A percentile compares a stretch with the other conserved stretches of the same genome.
These are phyloP conservation scores for Atrichornis clamosus DNA, from an alignment of 2,113 vertebrate genomes.

Conservation along the genomic window DNA sequence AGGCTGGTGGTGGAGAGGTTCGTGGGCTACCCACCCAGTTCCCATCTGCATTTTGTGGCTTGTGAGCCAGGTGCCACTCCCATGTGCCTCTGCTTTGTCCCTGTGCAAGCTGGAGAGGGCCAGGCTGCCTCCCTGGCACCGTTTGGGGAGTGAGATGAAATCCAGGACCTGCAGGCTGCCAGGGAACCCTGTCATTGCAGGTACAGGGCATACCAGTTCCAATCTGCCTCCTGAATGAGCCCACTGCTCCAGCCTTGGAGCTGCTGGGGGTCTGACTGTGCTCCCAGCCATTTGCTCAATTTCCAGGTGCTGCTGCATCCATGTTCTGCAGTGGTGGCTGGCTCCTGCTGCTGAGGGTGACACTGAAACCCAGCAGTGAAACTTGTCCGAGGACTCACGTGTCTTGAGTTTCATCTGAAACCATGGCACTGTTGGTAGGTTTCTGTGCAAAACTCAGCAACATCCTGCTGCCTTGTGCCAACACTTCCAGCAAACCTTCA, in stretches of 20 bases:
- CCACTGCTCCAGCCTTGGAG: not conserved
- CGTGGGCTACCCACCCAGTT: rapidly evolving
- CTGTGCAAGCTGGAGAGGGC: not conserved
- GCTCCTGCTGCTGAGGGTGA: not conserved
- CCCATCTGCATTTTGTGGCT: not conserved
- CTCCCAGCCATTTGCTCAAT: not conserved
- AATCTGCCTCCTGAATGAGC: not conserved
- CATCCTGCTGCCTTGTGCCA: not conserved
- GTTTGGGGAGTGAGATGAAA: not conserved
- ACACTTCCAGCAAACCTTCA: not conserved
- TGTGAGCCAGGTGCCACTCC: rapidly evolving
- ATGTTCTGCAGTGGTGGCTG: rapidly evolving
- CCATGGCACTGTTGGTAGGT: not conserved
- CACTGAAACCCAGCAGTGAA: not conserved
- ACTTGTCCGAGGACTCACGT: rapidly evolving
- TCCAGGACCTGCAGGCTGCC: not conserved
- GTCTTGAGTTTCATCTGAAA: constrained; percentile 22
- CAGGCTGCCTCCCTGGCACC: not conserved
- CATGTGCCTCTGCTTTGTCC: rapidly evolving
- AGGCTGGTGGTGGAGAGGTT: not conserved
- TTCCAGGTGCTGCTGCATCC: rapidly evolving
- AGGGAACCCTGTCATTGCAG: not conserved
- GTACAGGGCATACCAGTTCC: not conserved
- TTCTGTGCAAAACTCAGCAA: not conserved
- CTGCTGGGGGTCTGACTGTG: rapidly evolving